These are phyloP conservation scores for Cactoblastis cactorum DNA, from an alignment of 2,888 invertebrate genomes.

Conservation along the genomic window DNA sequence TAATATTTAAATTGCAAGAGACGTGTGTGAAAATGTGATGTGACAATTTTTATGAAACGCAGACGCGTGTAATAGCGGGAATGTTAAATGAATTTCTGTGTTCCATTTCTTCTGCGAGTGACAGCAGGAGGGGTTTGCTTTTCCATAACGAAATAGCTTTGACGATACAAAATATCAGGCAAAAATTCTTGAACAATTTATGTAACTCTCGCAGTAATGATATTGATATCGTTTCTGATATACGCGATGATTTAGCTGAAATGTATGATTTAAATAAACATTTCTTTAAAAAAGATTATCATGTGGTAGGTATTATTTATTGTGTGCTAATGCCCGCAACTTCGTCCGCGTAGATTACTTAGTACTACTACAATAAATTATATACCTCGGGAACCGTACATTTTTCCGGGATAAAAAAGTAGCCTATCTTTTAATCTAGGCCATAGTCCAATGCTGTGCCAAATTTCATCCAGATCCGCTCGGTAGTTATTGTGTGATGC, in stretches of 20 bases:
- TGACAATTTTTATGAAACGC: constrained; percentile 5
- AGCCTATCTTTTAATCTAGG: too few relatives aligned
- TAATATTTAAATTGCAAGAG: background rate
- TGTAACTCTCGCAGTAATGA: background rate
- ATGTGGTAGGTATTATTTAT: too few relatives aligned
- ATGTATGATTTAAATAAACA: too few relatives aligned
- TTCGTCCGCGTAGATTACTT: too few relatives aligned
- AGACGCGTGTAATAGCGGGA: constrained; percentile 1
- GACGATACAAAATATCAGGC: constrained; percentile 1
- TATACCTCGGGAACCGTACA: too few relatives aligned
- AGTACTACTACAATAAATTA: too few relatives aligned
- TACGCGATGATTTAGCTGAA: background rate
- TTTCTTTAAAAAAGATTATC: too few relatives aligned
- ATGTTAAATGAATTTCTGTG: constrained; percentile 10
- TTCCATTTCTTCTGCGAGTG: constrained; percentile 7
- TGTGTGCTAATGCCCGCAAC: too few relatives aligned
- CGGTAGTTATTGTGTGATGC: too few relatives aligned
- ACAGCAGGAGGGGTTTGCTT: background rate
- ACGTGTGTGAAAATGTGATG: background rate
- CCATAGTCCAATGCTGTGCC: too few relatives aligned
- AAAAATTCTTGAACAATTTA: background rate
- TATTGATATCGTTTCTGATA: background rate
- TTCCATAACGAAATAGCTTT: constrained; percentile 1
- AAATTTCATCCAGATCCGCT: too few relatives aligned
- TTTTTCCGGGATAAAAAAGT: too few relatives aligned